These are phyloP conservation scores for Mohoua ochrocephala DNA, from an alignment of 2,113 vertebrate species.

Conservation along the genomic window DNA sequence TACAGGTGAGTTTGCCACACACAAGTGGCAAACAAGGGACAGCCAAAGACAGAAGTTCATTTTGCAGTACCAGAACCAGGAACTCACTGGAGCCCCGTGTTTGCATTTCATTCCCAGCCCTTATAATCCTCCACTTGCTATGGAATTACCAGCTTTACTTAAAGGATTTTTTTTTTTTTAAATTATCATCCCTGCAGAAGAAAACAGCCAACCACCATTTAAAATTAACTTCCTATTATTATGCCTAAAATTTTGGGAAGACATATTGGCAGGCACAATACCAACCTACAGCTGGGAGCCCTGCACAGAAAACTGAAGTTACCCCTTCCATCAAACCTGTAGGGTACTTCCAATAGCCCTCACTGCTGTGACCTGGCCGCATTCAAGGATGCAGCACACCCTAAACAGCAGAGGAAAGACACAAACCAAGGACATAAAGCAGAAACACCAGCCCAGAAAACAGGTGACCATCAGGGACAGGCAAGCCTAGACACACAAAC, in stretches of 20 bases:
- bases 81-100: rapidly evolving
- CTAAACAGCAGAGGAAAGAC: background rate
- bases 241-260: background rate
- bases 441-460: background rate
- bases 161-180: background rate
- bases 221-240: background rate
- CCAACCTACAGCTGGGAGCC: background rate
- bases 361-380: background rate
- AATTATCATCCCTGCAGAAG: background rate
- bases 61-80: background rate
- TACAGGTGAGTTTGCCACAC: background rate
- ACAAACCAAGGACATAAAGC: background rate
- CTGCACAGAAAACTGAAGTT: background rate
- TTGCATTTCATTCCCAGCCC: background rate
- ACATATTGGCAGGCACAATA: background rate
- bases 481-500: background rate
- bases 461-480: background rate
- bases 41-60: rapidly evolving
- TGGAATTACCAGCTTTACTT: background rate
- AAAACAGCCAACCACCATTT: background rate
- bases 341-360: background rate
- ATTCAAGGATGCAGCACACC: rapidly evolving
- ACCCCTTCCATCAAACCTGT: background rate
- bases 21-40: background rate
- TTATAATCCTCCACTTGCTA: background rate